These are phyloP conservation scores for Spisula subtruncata DNA, from an alignment of 2,888 invertebrate genomes.

Conservation along the genomic window DNA sequence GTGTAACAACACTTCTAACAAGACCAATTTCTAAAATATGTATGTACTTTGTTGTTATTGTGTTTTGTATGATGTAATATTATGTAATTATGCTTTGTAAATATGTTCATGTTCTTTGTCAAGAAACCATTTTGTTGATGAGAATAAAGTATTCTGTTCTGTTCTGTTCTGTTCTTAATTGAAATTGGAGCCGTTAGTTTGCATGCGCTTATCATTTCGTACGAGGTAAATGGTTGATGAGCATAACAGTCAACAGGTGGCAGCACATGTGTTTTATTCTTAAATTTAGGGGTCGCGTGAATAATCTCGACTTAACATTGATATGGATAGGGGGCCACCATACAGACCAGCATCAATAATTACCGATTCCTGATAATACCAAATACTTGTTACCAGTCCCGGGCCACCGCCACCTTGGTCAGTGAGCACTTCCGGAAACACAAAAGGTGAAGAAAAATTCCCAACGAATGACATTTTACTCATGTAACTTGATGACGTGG, in stretches of 20 bases:
- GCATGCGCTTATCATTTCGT: background rate
- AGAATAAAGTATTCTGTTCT: no score
- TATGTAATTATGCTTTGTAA: no score
- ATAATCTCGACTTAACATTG: constrained; percentile 58
- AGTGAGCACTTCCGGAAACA: constrained; percentile 63
- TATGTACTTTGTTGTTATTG: no score
- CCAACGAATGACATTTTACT: constrained; percentile 66
- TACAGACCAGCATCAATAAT: constrained; percentile 64
- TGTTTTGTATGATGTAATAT: no score
- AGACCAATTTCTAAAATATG: no score
- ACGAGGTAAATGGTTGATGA: background rate
- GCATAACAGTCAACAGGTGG: no score
- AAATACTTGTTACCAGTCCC: constrained; percentile 51
- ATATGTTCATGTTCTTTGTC: no score
- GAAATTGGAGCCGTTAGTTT: no score
- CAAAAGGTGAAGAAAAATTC: constrained; percentile 57
- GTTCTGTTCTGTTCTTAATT: no score
- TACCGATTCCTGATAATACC: constrained; percentile 55
- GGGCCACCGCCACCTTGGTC: constrained; percentile 28
- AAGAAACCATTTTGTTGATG: no score
- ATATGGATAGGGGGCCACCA: constrained; percentile 58
- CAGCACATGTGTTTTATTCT: no score
- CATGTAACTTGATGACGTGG: constrained; percentile 50
- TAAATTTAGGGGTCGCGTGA: constrained; percentile 25
- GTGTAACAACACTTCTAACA: no score